These are phyloP conservation scores for Centrocercus urophasianus DNA, from an alignment of 2,113 vertebrate species.

Conservation along the genomic window DNA sequence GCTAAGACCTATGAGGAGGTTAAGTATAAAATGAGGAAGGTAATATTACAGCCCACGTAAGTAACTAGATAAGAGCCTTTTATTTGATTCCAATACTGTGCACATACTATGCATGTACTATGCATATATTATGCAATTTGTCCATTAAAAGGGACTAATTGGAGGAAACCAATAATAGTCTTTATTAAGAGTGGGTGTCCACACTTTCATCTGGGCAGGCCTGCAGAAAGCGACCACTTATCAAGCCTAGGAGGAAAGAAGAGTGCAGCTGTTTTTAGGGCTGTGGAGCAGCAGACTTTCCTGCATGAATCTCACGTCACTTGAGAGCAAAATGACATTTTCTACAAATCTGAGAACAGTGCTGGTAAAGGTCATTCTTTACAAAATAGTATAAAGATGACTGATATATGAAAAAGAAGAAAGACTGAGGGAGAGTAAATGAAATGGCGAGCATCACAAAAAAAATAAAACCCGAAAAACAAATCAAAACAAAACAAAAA, in stretches of 20 bases:
- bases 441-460: neutral
- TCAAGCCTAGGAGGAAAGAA: neutral
- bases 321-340: conserved; percentile 41
- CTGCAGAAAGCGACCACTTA: neutral
- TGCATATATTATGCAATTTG: neutral
- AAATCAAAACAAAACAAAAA: neutral
- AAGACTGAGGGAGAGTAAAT: neutral
- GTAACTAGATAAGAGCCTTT: neutral
- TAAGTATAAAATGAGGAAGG: neutral
- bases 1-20: neutral
- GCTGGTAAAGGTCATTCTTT: conserved; percentile 9
- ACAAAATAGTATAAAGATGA: conserved; percentile 8
- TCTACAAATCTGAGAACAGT: neutral
- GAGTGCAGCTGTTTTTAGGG: neutral
- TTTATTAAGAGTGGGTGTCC: neutral
- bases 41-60: neutral
- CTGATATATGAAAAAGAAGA: neutral
- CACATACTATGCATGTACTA: too few species aligned
- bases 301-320: neutral
- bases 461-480: neutral
- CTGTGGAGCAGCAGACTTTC: neutral
- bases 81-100: neutral
- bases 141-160: neutral
- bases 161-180: neutral
- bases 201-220: neutral